Conservation (phyloP, 2,113 vertebrate genomes). For the Chelonoidis abingdonii region DNA sequence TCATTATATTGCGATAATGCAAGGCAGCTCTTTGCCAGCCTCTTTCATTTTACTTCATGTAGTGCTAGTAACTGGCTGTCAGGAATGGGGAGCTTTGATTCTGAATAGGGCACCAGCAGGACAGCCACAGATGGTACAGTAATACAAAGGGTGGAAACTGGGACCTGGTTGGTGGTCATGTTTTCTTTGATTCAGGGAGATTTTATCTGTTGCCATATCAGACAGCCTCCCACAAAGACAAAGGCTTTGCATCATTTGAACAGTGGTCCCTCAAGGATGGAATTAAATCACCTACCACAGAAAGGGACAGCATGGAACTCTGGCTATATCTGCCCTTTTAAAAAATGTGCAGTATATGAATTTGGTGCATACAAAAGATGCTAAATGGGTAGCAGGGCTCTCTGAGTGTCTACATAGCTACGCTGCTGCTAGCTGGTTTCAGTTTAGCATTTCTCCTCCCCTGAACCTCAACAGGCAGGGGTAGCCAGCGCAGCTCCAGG, state of each 20-base stretch:
- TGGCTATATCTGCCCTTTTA: slow-evolving; percentile 54
- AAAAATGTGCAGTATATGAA: slow-evolving; percentile 50
- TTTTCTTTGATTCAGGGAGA: slow-evolving; percentile 74
- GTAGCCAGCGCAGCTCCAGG: not conserved
- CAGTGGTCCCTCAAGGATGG: slow-evolving; percentile 68
- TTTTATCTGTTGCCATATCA: slow-evolving; percentile 71
- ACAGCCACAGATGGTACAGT: slow-evolving; percentile 61
- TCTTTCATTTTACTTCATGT: slow-evolving; percentile 58
- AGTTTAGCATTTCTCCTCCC: not conserved
- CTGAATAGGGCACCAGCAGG: slow-evolving; percentile 73
- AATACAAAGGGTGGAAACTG: slow-evolving; percentile 72
- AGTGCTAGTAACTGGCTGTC: slow-evolving; percentile 65
- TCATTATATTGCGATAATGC: slow-evolving; percentile 42
- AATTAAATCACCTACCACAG: slow-evolving; percentile 72
- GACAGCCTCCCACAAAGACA: slow-evolving; percentile 73
- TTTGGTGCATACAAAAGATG: slow-evolving; percentile 47
- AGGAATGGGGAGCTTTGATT: slow-evolving; percentile 69
- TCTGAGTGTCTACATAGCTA: not conserved
- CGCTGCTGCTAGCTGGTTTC: not conserved
- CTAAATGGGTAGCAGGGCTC: slow-evolving; percentile 41
- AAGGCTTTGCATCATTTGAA: slow-evolving; percentile 78
- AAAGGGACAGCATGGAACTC: slow-evolving; percentile 66
- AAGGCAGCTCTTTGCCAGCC: slow-evolving; percentile 30
- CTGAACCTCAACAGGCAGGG: not conserved
- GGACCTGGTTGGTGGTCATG: slow-evolving; percentile 70